phyloP scores from a whole-genome alignment of 2,888 invertebrate genomes.

The Caenorhabditis angaria region DNA sequence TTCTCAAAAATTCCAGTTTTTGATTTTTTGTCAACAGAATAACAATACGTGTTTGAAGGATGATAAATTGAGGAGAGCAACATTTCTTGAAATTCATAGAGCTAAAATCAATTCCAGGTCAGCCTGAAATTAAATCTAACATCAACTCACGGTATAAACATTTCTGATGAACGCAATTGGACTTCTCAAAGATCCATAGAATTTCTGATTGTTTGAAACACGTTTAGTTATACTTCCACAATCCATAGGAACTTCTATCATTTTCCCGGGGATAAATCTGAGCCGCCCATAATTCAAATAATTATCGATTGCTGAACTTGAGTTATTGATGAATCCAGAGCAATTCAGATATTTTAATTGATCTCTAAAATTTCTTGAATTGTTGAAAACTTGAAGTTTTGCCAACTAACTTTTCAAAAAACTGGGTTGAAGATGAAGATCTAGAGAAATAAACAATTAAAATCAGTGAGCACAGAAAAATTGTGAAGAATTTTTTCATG shows the following conservation, averaged over 20 bases:
- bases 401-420: no score
- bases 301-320: background rate
- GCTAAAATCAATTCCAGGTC: background rate
- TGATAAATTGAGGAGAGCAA: background rate
- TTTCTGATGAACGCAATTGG: background rate
- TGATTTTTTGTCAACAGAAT: background rate
- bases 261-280: background rate
- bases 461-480: no score
- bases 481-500: no score
- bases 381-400: no score
- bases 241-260: background rate
- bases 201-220: background rate
- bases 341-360: no score
- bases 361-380: no score
- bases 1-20: background rate
- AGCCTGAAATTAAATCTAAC: no score
- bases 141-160: background rate
- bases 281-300: background rate
- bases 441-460: no score
- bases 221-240: background rate
- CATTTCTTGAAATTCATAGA: background rate
- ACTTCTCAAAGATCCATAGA: background rate
- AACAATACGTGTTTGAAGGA: background rate
- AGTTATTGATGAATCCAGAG: no score
- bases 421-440: no score